Percentiles rank a stretch among this genome's conserved stretches.
Conservation (phyloP, 2,888 invertebrate species). For the Listrodromus nycthemerus region DNA sequence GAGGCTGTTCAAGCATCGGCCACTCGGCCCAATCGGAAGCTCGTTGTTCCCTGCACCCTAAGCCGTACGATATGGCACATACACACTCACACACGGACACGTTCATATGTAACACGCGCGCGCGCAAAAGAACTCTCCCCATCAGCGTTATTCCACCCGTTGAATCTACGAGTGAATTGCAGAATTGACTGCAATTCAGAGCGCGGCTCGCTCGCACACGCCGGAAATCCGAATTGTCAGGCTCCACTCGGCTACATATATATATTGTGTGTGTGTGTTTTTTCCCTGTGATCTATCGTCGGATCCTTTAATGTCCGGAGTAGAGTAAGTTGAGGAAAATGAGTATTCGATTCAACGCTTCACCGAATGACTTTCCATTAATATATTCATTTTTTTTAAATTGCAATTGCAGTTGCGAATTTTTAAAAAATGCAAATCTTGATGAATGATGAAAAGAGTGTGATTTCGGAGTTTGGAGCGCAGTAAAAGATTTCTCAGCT, state of each 20-base stretch:
- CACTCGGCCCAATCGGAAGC: constrained; percentile 81
- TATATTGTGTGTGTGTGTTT: neutral
- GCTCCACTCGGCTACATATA: neutral
- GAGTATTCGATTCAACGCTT: too few relatives aligned
- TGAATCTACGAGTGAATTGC: constrained; percentile 65
- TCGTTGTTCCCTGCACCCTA: constrained; percentile 75
- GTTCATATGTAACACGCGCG: constrained; percentile 4
- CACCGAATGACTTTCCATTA: too few relatives aligned
- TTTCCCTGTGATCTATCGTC: constrained; percentile 39
- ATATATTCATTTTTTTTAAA: too few relatives aligned
- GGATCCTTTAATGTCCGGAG: neutral
- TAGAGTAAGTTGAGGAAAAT: too few relatives aligned
- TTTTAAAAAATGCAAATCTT: too few relatives aligned
- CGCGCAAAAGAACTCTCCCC: constrained; percentile 49
- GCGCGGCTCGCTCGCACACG: constrained; percentile 50
- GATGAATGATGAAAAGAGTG: too few relatives aligned
- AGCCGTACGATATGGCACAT: constrained; percentile 21
- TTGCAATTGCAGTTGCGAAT: too few relatives aligned
- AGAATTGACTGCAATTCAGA: constrained; percentile 77
- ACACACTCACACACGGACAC: too few relatives aligned
- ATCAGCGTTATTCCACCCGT: constrained; percentile 50
- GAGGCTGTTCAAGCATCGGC: constrained; percentile 45
- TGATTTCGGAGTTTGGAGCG: too few relatives aligned
- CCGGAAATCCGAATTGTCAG: constrained; percentile 64
- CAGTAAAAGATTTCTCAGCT: too few relatives aligned